phyloP scores from a whole-genome alignment of 2,797 vertebrate genomes.

The Semotilus atromaculatus region DNA sequence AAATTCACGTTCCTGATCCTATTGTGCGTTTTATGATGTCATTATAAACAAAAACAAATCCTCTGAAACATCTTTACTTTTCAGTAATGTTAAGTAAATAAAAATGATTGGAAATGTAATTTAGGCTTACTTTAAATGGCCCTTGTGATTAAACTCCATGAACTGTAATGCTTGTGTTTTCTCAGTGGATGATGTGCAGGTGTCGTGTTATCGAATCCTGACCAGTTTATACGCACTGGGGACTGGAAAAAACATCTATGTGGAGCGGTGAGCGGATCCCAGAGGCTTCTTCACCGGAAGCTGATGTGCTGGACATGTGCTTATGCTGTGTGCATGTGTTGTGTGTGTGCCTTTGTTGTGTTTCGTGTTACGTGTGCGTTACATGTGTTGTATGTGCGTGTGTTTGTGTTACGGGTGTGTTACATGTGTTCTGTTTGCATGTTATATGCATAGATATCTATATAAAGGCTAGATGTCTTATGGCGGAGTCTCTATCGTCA shows the following conservation, averaged over 20 bases:
- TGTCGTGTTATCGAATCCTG: constrained; percentile 96
- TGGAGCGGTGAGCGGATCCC: constrained; percentile 87
- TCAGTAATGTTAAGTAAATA: not conserved
- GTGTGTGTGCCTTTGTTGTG: not conserved
- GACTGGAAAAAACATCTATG: constrained; percentile 98
- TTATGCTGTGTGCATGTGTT: not conserved
- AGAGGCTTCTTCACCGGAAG: too few species aligned
- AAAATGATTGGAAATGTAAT: not conserved
- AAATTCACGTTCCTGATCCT: not conserved
- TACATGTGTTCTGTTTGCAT: too few species aligned
- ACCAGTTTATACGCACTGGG: constrained; percentile 95
- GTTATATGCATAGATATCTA: too few species aligned
- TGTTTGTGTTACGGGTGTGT: too few species aligned
- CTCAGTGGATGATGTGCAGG: constrained; percentile 95
- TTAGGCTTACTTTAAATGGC: not conserved
- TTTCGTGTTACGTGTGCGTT: too few species aligned
- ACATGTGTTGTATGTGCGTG: too few species aligned
- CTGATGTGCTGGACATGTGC: not conserved
- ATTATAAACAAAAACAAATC: not conserved
- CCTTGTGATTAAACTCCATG: not conserved
- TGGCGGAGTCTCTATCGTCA: too few species aligned
- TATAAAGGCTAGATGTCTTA: too few species aligned
- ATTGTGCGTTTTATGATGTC: not conserved
- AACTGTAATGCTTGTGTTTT: constrained; percentile 25
- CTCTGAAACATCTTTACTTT: not conserved